These are phyloP conservation scores for Novumbra hubbsi DNA, from an alignment of 2,797 vertebrate species.

Conservation along the genomic window DNA sequence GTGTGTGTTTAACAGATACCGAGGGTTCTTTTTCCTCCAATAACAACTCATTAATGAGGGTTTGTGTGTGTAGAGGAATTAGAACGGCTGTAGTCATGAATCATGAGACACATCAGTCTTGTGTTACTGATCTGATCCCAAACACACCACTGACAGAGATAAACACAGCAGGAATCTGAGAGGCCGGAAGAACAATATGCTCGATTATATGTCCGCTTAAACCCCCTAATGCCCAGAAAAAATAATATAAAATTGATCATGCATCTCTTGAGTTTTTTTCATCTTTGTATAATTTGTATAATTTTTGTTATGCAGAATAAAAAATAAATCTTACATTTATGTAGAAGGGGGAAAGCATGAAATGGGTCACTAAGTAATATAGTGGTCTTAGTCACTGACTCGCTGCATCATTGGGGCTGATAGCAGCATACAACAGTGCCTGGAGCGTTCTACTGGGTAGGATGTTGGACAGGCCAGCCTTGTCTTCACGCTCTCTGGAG, in stretches of 20 bases:
- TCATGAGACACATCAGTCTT: constrained; percentile 71
- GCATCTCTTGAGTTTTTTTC: neutral
- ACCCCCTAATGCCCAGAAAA: neutral
- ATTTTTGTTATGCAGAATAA: no score
- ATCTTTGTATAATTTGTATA: neutral
- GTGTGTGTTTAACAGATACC: constrained; percentile 78
- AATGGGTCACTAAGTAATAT: no score
- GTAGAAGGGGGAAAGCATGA: no score
- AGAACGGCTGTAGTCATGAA: constrained; percentile 71
- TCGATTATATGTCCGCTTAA: neutral
- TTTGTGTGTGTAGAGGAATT: constrained; percentile 77
- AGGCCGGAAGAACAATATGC: neutral
- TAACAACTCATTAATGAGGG: constrained; percentile 80
- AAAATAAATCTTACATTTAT: neutral
- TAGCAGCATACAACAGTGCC: no score
- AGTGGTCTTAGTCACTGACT: no score
- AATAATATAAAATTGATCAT: neutral
- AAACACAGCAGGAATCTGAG: constrained; percentile 55
- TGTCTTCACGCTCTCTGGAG: no score
- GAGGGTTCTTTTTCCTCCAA: constrained; percentile 70
- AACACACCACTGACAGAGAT: constrained; percentile 60
- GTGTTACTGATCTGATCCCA: constrained; percentile 71
- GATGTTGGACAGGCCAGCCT: no score
- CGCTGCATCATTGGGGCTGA: no score
- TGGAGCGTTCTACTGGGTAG: no score